Conservation (phyloP, 2,797 vertebrate genomes). For the Avahi laniger region DNA sequence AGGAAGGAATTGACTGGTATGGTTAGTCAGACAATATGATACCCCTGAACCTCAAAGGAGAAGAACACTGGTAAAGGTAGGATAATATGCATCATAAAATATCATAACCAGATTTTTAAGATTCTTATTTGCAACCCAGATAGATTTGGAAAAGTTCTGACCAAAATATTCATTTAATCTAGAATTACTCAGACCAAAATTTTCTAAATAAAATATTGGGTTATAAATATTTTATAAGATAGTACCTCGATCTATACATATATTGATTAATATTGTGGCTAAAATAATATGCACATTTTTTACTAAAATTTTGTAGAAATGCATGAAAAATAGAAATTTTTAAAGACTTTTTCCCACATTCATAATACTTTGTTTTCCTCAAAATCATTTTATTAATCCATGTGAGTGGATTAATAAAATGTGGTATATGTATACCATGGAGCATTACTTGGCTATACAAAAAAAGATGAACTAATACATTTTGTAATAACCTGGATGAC, state of each 20-base stretch:
- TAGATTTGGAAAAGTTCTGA: neutral
- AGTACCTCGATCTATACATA: neutral
- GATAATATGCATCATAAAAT: neutral
- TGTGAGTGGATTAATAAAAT: too few species aligned
- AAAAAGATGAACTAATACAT: too few species aligned
- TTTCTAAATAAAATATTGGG: slow-evolving; percentile 10
- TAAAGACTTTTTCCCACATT: neutral
- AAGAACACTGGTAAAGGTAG: neutral
- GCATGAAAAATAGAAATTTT: neutral
- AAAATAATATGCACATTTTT: neutral
- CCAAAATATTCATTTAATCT: neutral
- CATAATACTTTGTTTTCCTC: neutral
- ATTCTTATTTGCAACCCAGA: neutral
- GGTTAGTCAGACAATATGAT: neutral
- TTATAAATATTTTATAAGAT: neutral
- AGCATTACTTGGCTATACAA: too few species aligned
- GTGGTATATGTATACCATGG: too few species aligned
- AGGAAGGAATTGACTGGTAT: neutral
- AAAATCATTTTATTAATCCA: neutral
- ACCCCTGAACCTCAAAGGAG: neutral
- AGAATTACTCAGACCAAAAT: neutral
- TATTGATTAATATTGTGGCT: neutral
- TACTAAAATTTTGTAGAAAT: neutral
- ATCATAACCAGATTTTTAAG: neutral
- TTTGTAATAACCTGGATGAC: too few species aligned